Evolutionary conservation across 2,888 invertebrate genomes (phyloP).

Genomic region (Cantharis nigra): DNA sequence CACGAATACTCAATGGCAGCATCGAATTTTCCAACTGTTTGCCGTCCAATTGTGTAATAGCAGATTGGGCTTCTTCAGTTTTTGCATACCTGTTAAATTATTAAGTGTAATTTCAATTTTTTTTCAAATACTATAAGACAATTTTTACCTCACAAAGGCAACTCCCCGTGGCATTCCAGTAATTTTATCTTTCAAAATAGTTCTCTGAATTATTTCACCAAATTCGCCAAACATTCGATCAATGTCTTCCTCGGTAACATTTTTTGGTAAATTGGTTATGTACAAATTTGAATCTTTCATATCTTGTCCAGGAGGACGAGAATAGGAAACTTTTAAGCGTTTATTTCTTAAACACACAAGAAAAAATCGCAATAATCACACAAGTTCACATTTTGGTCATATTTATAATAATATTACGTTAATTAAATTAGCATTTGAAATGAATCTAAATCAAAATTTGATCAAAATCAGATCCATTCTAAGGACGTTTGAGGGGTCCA

Average conservation of each 20-base stretch:
- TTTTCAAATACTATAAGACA: not conserved
- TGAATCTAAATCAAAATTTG: not conserved
- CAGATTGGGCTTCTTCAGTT: slow-evolving; percentile 87
- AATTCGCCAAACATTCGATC: slow-evolving; percentile 85
- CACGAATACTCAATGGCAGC: slow-evolving; percentile 77
- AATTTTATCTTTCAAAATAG: slow-evolving; percentile 85
- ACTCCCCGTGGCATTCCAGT: slow-evolving; percentile 88
- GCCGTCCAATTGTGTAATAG: slow-evolving; percentile 84
- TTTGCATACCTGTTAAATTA: slow-evolving; percentile 72
- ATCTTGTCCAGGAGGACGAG: slow-evolving; percentile 87
- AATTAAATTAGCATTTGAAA: not conserved
- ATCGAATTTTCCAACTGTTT: slow-evolving; percentile 83
- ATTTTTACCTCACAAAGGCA: slow-evolving; percentile 82
- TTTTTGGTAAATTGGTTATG: slow-evolving; percentile 88
- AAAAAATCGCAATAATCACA: not conserved
- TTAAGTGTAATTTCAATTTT: not conserved
- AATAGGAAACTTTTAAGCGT: slow-evolving; percentile 91
- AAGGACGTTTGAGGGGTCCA: no score
- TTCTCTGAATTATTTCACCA: slow-evolving; percentile 90
- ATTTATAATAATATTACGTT: no score
- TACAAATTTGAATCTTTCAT: slow-evolving; percentile 94
- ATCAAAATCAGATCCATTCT: not conserved
- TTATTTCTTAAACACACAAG: slow-evolving; percentile 71
- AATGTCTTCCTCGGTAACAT: slow-evolving; percentile 81
- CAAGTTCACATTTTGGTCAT: not conserved